phyloP scores from a whole-genome alignment of 1,140 invertebrate species.

The Rhagoletis pomonella region DNA sequence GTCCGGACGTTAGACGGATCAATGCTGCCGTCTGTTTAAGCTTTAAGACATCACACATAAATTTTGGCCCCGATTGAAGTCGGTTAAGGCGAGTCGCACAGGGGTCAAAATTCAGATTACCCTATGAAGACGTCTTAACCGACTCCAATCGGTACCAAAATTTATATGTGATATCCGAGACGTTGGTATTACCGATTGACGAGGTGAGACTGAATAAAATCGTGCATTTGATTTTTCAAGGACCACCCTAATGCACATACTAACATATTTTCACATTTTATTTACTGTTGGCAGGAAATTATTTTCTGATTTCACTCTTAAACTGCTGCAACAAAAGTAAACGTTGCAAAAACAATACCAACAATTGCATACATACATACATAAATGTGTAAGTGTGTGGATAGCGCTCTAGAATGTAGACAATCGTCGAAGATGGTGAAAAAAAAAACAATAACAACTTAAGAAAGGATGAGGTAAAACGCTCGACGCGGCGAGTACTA shows the following conservation, averaged over 20 bases:
- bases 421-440: background rate
- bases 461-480: background rate
- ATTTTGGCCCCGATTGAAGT: no score
- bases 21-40: no score
- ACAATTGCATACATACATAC: background rate
- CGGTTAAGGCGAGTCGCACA: no score
- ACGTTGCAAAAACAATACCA: background rate
- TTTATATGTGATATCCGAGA: no score
- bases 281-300: slow-evolving; percentile 36
- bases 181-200: no score
- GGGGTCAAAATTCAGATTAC: no score
- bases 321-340: background rate
- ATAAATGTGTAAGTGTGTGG: background rate
- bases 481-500: background rate
- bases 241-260: background rate
- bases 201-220: no score
- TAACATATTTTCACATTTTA: slow-evolving; percentile 27
- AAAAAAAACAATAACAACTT: background rate
- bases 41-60: no score
- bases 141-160: no score
- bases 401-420: background rate
- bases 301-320: slow-evolving; percentile 27
- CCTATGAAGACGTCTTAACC: no score
- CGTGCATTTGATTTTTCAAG: no score
- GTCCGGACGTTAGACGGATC: no score